Evolutionary conservation across 2,113 vertebrate genomes (phyloP), one percentile per base, ranked within the genome.

Genomic region (Cryptoleucopteryx plumbea): DNA sequence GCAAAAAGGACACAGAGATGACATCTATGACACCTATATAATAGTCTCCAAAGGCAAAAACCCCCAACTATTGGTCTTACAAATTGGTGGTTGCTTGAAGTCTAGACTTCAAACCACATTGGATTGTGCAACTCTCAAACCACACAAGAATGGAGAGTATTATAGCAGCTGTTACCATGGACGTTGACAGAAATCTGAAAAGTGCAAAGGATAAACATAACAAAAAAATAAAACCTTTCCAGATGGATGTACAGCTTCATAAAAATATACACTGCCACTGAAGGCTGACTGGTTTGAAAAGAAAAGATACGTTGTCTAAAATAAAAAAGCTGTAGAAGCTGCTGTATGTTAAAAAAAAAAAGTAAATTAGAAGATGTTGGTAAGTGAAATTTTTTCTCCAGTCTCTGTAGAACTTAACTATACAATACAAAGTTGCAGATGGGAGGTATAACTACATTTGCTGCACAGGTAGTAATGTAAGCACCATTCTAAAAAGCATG

Each of bases 171-270:
- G 95, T 94, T 96, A 79, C 82, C 55, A 53, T 31, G 72, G 91
- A 83, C 29, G 0, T 93, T 97, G 94, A 97, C 91, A 97, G 94
- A 96, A 94, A 93, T 97, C 85, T 93, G 77, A 97, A 92, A 96
- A 95, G 86, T 96, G 88, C 91, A 94, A 92, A 79, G 77, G 87
- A 95, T 94, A 97, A 97, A 95, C 80, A 94, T 70, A 95, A 88
- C 34, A 85, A 95, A 96, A 95, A 96, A 95, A 86, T 36, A 83
- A 91, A 95, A 94, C 82, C 79, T 94, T 91, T 81, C 90, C 88
- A 96, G 87, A 94, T 97, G 87, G 73, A 88, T 94, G 83, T 96
- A 85, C 84, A 73, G 66, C 43, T 95, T 94, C 85, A 75, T 95
- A 81, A 95, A 96, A 97, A 89, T 93, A 96, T 23, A 89, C 58